Base-by-base conservation (phyloP, 1,140 invertebrate genomes). In the Nasonia giraulti region DNA sequence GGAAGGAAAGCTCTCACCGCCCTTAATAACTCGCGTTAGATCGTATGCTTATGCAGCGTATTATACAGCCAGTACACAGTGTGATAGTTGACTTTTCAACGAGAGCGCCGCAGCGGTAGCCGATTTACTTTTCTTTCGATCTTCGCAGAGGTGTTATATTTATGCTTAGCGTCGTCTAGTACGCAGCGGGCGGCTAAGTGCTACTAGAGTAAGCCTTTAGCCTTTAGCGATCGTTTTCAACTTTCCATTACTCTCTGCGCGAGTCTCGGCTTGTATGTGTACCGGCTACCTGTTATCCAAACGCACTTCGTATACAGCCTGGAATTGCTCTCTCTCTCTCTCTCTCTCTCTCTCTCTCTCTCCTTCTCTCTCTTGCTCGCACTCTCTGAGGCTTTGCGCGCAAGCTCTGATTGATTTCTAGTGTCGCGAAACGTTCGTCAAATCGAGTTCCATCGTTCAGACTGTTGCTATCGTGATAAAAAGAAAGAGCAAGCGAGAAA, bases 121-220 rank as follows among this genome's bases (percentile, higher is more conserved):
- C 66, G 12, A 55, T 78, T 79, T 73, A 78, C n/a, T 77, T 84
- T 84, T 31, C 40, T 79, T 62, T 6, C 47, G 37, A 69, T 78
- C 66, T 80, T 50, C 69, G 50, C 47, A 62, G 33, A 17, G 40
- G 40, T 62, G 83, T 27, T 27, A 27, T 85, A 81, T 69, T 44
- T 80, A 80, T 2, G 44, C 12, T n/a, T 12, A 37, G 33, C 27
- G 47, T 47, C 47, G 33, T 2, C 17, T 66, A 76, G 55, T 80
- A 74, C 80, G 81, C 90, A 87, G 86, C 87, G 73, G 89, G 90
- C 86, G 90, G 88, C 86, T 91, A 88, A 91, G 90, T 91, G 90
- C 86, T 91, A 91, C 87, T 85, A 87, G 86, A 87, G 82, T 89
- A 90, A 88, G 86, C 89, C 88, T 90, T 90, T 91, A 87, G 74